These are phyloP conservation scores for Mimachlamys varia DNA, from an alignment of 2,888 invertebrate genomes.

Conservation along the genomic window DNA sequence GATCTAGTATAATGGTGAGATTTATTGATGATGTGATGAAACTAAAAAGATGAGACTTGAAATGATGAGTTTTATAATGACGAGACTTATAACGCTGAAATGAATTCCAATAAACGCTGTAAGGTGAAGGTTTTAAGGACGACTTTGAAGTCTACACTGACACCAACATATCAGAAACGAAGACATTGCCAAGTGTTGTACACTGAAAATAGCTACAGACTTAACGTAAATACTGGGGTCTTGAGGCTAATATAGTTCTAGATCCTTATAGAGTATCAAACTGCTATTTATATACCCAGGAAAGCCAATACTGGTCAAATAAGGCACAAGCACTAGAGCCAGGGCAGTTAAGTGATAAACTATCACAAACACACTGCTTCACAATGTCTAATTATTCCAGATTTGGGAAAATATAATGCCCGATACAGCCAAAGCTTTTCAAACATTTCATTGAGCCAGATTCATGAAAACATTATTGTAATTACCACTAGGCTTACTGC, in stretches of 20 bases:
- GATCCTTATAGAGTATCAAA: background rate
- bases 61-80: no score
- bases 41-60: no score
- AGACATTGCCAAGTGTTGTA: no score
- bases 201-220: no score
- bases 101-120: background rate
- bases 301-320: background rate
- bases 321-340: background rate
- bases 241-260: no score
- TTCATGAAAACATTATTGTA: background rate
- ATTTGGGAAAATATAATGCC: background rate
- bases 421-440: background rate
- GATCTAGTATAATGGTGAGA: no score
- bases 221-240: no score
- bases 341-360: background rate
- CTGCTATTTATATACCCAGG: background rate
- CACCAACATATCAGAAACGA: no score
- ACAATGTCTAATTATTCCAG: background rate
- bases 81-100: background rate
- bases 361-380: background rate
- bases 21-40: no score
- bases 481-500: background rate
- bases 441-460: background rate
- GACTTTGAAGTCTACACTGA: no score
- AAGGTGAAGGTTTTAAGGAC: no score